Percentiles rank a stretch among this genome's conserved stretches.
Evolutionary conservation across 2,888 invertebrate species (phyloP).

Genomic region (Entomobrya multifasciata): DNA sequence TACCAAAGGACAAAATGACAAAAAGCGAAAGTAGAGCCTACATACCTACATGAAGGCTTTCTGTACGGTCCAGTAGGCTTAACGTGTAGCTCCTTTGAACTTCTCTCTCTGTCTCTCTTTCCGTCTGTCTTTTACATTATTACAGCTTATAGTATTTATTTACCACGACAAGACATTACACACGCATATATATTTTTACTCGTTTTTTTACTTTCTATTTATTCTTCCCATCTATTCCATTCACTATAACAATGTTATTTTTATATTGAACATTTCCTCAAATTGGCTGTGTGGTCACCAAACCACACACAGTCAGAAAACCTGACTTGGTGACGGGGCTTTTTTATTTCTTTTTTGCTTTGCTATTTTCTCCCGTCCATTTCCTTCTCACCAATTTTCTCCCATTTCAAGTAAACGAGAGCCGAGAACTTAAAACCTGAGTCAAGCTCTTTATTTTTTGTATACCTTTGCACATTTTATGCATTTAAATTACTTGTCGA

Average conservation of each 20-base stretch:
- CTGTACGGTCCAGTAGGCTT: background rate
- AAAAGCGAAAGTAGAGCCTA: background rate
- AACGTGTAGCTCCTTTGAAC: background rate
- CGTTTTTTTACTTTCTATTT: too few relatives aligned
- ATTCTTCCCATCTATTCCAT: too few relatives aligned
- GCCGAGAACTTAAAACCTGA: too few relatives aligned
- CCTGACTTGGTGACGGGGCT: conserved; percentile 45
- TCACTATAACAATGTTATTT: background rate
- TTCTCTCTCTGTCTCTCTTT: conserved; percentile 12
- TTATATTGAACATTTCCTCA: conserved; percentile 17
- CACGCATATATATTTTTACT: background rate
- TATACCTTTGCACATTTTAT: conserved; percentile 26
- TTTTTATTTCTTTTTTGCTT: conserved; percentile 13
- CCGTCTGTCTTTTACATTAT: background rate
- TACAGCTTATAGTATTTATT: too few relatives aligned
- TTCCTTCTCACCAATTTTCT: background rate
- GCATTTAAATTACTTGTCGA: conserved; percentile 11
- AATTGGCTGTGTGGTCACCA: background rate
- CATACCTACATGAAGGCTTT: background rate
- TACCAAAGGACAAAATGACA: background rate
- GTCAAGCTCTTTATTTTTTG: too few relatives aligned
- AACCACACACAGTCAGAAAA: background rate
- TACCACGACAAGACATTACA: conserved; percentile 10
- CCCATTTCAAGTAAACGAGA: too few relatives aligned
- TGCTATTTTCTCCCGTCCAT: background rate